Conservation (phyloP, 2,113 vertebrate species). For the Cynocephalus volans region DNA sequence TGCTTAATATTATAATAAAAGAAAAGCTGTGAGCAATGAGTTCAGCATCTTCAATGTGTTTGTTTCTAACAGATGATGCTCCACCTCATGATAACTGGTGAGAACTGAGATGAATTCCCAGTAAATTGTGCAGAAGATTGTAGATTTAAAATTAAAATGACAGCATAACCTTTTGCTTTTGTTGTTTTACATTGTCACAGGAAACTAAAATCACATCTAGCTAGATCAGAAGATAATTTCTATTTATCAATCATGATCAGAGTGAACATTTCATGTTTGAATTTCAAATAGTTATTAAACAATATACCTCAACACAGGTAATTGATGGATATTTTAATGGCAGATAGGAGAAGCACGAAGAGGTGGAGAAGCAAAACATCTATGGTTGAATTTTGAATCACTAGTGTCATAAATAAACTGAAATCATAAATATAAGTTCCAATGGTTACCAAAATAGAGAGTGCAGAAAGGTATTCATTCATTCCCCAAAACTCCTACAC, state of each 20-base stretch:
- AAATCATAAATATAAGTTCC: not conserved
- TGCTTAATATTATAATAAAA: constrained; percentile 60
- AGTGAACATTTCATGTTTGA: not conserved
- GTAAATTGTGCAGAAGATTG: constrained; percentile 11
- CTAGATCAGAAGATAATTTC: not conserved
- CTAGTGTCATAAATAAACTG: constrained; percentile 15
- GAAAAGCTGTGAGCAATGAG: constrained; percentile 24
- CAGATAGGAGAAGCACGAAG: not conserved
- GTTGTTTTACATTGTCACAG: not conserved
- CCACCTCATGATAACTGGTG: not conserved
- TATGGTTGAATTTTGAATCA: not conserved
- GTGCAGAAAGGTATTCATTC: not conserved
- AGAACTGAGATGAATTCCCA: constrained; percentile 43
- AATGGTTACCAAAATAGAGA: not conserved
- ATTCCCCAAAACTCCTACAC: not conserved
- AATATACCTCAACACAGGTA: not conserved
- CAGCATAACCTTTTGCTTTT: not conserved
- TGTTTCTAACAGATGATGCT: constrained; percentile 48
- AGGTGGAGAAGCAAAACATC: not conserved
- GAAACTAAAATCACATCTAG: constrained; percentile 28
- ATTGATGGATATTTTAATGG: not conserved
- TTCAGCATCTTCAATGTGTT: constrained; percentile 30
- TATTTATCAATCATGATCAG: constrained; percentile 32
- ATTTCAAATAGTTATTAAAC: constrained; percentile 48
- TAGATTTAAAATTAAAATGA: constrained; percentile 37